Evolutionary conservation across 2,113 vertebrate genomes (phyloP).

Genomic region (human (Homo sapiens)): GRCh38 chr4:104213001-104213500

Average conservation of each 20-base stretch:
- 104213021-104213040: too few species aligned
- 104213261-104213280: neutral
- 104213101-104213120: too few species aligned
- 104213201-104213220: neutral
- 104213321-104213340: neutral
- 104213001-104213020: too few species aligned
- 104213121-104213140: neutral
- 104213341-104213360: neutral
- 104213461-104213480: neutral
- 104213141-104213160: neutral
- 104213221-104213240: neutral
- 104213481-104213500: neutral
- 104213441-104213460: neutral
- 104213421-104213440: neutral
- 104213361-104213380: neutral
- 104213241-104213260: neutral
- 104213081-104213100: too few species aligned
- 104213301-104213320: neutral
- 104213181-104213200: neutral
- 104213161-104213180: neutral
- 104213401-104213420: neutral
- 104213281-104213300: neutral
- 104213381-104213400: neutral
- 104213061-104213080: too few species aligned
- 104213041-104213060: too few species aligned